Base-by-base conservation (phyloP, 2,113 vertebrate species). In the Passerina amoena region DNA sequence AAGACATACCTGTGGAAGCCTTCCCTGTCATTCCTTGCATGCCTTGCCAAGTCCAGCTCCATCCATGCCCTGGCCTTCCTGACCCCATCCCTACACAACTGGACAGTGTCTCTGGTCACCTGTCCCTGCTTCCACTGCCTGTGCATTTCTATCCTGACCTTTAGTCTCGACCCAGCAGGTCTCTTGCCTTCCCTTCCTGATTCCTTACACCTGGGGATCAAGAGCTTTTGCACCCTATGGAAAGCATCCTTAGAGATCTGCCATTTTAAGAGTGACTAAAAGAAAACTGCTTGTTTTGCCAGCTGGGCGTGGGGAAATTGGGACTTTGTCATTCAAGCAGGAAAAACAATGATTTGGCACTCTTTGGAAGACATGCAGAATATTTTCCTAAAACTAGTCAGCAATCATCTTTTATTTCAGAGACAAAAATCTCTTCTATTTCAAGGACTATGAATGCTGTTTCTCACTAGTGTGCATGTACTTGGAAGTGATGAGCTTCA, bases 41-140 rank as follows among this genome's bases (percentile, higher is more conserved):
- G 27, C 37, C 31, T 50, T 76, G 33, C 28, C 28, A 40, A 20
- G 13, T 64, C 64, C 63, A 86, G 18, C 13, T 72, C 57, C 47
- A 70, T 30, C 15, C 4, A 7, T 0, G 0, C 22, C 33, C 60
- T 61, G 37, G 10, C n/a, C 28, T 53, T 76, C 57, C 81, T 53
- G 51, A 61, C 6, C 5, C 20, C 20, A 51, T 28, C 51, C 50
- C 37, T 47, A 56, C 18, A 51, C 4, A 66, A 48, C 0, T 5
- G 5, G 30, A 25, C 6, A 33, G 47, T 1, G 0, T 30, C 51
- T 24, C 17, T 38, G 6, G n/a, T 45, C 9, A 68, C 9, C 24
- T 16, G 38, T 27, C 38, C 24, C 31, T 40, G 8, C 22, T 68
- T 51, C 24, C 28, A 30, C 38, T 44, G 51, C 20, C 56, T 45